Base-by-base conservation (phyloP, 1,140 invertebrate species). In the Mactra quadrangularis region DNA sequence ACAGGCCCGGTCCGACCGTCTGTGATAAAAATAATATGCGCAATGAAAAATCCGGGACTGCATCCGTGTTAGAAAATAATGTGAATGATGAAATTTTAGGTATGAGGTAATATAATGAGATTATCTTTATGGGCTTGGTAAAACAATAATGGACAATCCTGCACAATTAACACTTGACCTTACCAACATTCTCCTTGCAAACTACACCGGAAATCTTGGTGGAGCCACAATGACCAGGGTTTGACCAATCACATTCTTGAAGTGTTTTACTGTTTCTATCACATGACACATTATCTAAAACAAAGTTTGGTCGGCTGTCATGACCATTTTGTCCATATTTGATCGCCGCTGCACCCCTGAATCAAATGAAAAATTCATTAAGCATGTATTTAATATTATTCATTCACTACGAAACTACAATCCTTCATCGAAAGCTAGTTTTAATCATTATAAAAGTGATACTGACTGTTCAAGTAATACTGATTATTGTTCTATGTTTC, bases 211-310 rank as follows among this genome's bases (percentile, higher is more conserved):
- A 88, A 13, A 94, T 95, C 91, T 96, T 95, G 86, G 95, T 93
- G 2, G 94, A 91, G 22, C 92, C 92, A 87, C 96, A 97, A 87
- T 96, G 95, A 87, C 96, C 95, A 0, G 95, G 93, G 62, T 95
- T 95, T 45, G 94, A 94, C 87, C 96, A 96, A 52, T 94, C 92
- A 89, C 96, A 97, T 71, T 96, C 94, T 38, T 94, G 93, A 0
- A 97, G 83, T 0, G 94, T 94, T 0, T 93, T 94, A 91, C 96
- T 96, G 85, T 95, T 95, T 7, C 96, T 96, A 0, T 91, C 87
- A 88, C 96, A 97, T 25, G 94, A 91, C 0, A 96, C 91, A 77
- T 96, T 95, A 88, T 96, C 96, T 90, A 96, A 95, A 86, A 95
- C 55, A 33, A 59, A 59, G 15, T 22, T 27, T 13, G 2, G 45